Evolutionary conservation across 2,888 invertebrate species (phyloP).

Genomic region (Caenorhabditis angaria): DNA sequence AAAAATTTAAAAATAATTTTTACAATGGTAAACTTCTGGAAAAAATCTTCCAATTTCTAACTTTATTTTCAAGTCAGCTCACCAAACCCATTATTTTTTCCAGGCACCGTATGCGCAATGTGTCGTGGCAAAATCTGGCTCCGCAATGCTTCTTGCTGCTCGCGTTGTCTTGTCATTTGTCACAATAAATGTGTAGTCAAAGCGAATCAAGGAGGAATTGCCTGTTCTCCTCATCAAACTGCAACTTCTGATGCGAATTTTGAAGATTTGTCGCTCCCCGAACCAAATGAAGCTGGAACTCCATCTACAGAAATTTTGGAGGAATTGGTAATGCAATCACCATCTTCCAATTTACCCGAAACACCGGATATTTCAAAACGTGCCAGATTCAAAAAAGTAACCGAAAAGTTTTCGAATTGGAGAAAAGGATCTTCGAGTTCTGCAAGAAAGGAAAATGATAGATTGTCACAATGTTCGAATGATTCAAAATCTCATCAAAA

Average conservation of each 20-base stretch:
- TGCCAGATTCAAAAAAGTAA: constrained; percentile 46
- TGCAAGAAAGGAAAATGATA: constrained; percentile 34
- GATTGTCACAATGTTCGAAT: constrained; percentile 16
- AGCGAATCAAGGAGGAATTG: constrained; percentile 48
- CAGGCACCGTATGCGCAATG: constrained; percentile 55
- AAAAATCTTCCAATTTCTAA: neutral
- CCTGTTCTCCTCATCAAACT: constrained; percentile 25
- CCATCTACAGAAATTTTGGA: neutral
- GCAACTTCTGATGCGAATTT: constrained; percentile 45
- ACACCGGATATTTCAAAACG: constrained; percentile 7
- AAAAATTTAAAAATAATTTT: too few relatives aligned
- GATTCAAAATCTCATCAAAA: neutral
- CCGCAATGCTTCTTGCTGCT: constrained; percentile 92
- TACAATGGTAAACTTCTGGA: too few relatives aligned
- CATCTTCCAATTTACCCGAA: constrained; percentile 8
- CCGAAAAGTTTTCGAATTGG: constrained; percentile 59
- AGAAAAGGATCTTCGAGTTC: constrained; percentile 37
- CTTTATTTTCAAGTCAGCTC: too few relatives aligned
- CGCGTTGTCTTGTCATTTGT: constrained; percentile 87
- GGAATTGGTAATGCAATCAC: constrained; percentile 11
- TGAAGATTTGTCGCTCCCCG: constrained; percentile 35
- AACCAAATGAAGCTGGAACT: neutral
- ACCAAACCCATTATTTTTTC: neutral
- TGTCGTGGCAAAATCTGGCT: constrained; percentile 84
- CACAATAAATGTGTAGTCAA: constrained; percentile 88